Evolutionary conservation across 1,140 invertebrate genomes (phyloP), one percentile per base, ranked within the genome.

Genomic region (Pachypeltis micranthus): DNA sequence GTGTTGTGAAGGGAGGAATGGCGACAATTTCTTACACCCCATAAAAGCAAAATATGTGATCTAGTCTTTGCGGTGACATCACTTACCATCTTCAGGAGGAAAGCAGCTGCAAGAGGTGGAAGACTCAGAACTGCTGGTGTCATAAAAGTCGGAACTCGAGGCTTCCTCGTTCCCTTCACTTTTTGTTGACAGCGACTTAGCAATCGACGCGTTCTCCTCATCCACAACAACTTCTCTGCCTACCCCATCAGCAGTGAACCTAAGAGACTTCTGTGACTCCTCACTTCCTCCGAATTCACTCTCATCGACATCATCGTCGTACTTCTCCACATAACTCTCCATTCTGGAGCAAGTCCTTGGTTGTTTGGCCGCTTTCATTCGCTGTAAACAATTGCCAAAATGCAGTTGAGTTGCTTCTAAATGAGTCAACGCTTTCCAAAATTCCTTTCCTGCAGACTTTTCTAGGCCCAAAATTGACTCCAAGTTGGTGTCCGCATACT

Each of bases 371-470:
- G 23, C 4, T 21, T 21, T 51, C 47, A 51, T 51, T 21, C 47
- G 10, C 4, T 21, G 12, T 10, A 51, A 4, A 21, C 47, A 51
- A 21, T 51, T 51, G 47, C 47, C 47, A 21, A 51, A 51, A 51
- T 51, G 47, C 4, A 51, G 21, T 21, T 51, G 12, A 3, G 47
- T 51, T 21, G 47, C 47, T 51, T 51, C 47, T 21, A 51, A 51
- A 51, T 51, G 47, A 51, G 47, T 51, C 4, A 51, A 16, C 3
- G 47, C 47, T 21, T 51, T 51, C 47, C 47, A 51, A 51, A 51
- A 21, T 21, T 51, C 47, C 21, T 51, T 51, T 21, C 47, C 47
- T 4, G 47, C 12, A 10, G 23, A 14, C 19, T 51, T 51, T 4
- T 51, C 47, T 4, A 51, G 19, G 4, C 12, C 12, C 19, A 16